A percentile compares a stretch with the other conserved stretches of the same genome.
Conservation (phyloP, 2,113 vertebrate species). For the Rhineura floridana region DNA sequence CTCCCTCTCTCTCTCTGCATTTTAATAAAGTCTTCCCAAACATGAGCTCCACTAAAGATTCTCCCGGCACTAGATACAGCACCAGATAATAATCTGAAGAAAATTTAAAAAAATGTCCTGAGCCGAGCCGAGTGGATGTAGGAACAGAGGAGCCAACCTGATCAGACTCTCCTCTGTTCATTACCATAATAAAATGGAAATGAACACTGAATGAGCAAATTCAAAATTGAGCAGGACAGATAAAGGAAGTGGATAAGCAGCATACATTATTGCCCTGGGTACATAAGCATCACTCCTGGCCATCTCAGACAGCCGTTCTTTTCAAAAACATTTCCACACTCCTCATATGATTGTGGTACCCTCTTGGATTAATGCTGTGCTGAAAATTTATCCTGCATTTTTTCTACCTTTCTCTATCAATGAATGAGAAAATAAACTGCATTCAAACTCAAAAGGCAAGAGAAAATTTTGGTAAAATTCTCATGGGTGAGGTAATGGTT, state of each 20-base stretch:
- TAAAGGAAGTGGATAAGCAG: neutral
- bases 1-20: conserved; percentile 17
- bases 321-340: neutral
- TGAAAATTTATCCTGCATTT: too few relatives aligned
- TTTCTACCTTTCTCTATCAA: too few relatives aligned
- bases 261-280: neutral
- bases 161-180: rapidly evolving
- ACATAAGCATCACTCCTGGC: neutral
- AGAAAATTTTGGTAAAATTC: too few relatives aligned
- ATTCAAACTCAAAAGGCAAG: too few relatives aligned
- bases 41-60: conserved; percentile 17
- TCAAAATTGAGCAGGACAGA: neutral
- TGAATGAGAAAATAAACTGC: too few relatives aligned
- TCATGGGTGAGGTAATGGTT: too few relatives aligned
- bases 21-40: conserved; percentile 70
- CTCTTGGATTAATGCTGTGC: too few relatives aligned
- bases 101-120: neutral
- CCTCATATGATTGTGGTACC: neutral
- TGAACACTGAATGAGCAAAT: neutral
- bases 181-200: rapidly evolving
- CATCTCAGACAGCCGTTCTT: neutral
- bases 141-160: rapidly evolving
- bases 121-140: rapidly evolving
- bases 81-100: neutral
- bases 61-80: neutral